Evolutionary conservation across 1,140 invertebrate genomes (phyloP).

Genomic region (Helicorthomorpha holstii): DNA sequence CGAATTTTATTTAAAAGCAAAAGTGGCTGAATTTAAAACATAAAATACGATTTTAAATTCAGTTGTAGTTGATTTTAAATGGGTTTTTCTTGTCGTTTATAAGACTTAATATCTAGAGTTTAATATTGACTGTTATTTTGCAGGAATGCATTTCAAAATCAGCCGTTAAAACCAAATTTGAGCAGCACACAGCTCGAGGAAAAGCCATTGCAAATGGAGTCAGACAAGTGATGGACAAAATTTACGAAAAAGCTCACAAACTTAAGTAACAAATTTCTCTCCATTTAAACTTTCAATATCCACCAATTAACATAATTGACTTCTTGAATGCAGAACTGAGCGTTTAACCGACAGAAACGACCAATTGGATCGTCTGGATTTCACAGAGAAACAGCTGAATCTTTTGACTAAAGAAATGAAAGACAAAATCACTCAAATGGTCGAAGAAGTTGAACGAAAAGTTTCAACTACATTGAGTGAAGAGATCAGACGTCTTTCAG

Average conservation of each 20-base stretch:
- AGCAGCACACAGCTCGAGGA: constrained; percentile 86
- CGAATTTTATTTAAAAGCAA: no score
- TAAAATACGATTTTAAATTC: no score
- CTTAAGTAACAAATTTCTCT: constrained; percentile 37
- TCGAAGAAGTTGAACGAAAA: constrained; percentile 66
- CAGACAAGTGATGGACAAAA: constrained; percentile 48
- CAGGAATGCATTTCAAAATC: constrained; percentile 92
- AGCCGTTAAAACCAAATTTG: constrained; percentile 97
- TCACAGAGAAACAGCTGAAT: constrained; percentile 73
- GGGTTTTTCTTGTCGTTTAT: no score
- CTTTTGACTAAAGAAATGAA: constrained; percentile 82
- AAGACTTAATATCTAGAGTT: no score
- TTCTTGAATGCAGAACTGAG: constrained; percentile 15
- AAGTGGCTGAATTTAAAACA: no score
- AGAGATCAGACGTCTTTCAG: constrained; percentile 80
- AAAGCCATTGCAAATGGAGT: constrained; percentile 64
- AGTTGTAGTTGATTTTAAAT: no score
- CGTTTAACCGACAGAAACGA: constrained; percentile 47
- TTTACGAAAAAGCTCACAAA: constrained; percentile 48
- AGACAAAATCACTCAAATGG: constrained; percentile 83
- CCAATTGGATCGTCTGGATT: constrained; percentile 66
- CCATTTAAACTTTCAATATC: no score
- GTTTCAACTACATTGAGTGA: constrained; percentile 74
- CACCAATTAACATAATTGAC: no score
- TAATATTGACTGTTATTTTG: no score